Evolutionary conservation across 2,797 vertebrate genomes (phyloP).

Genomic region (Bufotes viridis): DNA sequence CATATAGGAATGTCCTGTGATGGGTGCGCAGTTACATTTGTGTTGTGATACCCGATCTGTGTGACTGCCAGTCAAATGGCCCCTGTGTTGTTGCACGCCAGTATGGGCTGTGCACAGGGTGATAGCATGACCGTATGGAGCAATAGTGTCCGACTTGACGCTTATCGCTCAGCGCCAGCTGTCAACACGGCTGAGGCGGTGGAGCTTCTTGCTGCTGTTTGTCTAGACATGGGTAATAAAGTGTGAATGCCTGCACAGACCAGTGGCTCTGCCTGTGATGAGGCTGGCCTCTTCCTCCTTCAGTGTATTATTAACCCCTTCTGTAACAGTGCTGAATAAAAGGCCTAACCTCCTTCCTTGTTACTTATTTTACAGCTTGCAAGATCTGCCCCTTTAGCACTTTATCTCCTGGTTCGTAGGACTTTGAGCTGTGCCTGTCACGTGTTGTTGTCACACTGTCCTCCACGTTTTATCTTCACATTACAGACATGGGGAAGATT

Average conservation of each 20-base stretch:
- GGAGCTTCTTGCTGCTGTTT: conserved; percentile 44
- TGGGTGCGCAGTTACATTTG: background rate
- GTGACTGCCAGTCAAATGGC: background rate
- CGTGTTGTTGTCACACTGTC: background rate
- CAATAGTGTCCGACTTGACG: background rate
- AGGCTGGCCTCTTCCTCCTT: background rate
- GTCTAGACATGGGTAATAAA: conserved; percentile 56
- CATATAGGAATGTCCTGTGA: too few relatives aligned
- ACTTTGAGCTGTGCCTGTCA: conserved; percentile 24
- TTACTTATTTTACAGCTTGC: background rate
- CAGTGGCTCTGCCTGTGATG: background rate
- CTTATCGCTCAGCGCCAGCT: conserved; percentile 32
- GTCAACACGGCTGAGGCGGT: conserved; percentile 17
- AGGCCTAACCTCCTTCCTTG: too few relatives aligned
- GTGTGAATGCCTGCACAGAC: conserved; percentile 12
- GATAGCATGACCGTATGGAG: conserved; percentile 3
- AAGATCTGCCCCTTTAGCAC: background rate
- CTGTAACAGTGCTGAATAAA: background rate
- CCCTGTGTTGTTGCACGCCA: background rate
- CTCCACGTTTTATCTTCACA: background rate
- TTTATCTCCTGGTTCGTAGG: background rate
- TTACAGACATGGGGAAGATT: background rate
- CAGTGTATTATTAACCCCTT: background rate
- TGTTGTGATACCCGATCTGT: conserved; percentile 21
- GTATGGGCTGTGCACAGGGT: background rate